Conservation (phyloP, 2,797 vertebrate species). For the Coccyzus lansbergi region DNA sequence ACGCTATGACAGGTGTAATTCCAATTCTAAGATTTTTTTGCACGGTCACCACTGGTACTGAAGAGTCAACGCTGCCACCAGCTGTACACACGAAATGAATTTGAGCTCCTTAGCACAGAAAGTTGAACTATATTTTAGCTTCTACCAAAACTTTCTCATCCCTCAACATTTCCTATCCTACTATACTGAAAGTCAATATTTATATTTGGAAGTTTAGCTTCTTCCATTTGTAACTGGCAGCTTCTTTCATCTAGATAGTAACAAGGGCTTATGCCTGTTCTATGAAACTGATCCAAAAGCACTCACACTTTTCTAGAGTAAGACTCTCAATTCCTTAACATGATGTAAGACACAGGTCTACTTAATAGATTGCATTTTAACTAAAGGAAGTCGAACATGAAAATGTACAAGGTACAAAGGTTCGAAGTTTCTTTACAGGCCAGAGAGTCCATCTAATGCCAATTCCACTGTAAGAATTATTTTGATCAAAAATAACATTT, state of each 20-base stretch:
- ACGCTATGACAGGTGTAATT: background rate
- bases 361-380: background rate
- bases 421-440: background rate
- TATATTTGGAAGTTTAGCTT: background rate
- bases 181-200: background rate
- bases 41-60: fast-evolving
- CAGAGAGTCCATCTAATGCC: background rate
- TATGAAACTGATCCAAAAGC: background rate
- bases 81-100: background rate
- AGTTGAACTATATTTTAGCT: background rate
- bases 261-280: background rate
- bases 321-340: background rate
- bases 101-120: background rate
- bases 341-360: background rate
- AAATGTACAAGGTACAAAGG: background rate
- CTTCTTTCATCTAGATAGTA: background rate
- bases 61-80: background rate
- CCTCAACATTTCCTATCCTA: background rate
- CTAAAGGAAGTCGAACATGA: background rate
- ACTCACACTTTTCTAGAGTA: fast-evolving
- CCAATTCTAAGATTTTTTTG: background rate
- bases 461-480: background rate
- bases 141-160: background rate
- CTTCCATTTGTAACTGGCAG: background rate
- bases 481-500: background rate